Conservation (phyloP, 2,797 vertebrate genomes). For the Eutrigla gurnardus region DNA sequence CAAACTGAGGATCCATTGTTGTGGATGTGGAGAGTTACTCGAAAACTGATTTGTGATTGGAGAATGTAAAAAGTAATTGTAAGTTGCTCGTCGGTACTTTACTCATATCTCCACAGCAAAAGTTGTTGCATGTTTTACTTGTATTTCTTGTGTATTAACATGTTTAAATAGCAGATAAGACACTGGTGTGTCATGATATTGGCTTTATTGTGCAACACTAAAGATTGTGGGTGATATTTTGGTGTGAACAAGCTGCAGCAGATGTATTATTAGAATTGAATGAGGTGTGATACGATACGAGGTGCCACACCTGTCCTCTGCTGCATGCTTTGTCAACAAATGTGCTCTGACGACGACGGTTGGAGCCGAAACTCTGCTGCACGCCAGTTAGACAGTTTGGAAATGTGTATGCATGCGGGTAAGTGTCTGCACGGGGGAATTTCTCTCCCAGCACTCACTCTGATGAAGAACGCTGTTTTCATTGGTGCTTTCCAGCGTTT, state of each 20-base stretch:
- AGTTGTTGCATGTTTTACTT: not conserved
- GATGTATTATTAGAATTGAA: conserved; percentile 9
- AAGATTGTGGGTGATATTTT: not conserved
- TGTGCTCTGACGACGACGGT: conserved; percentile 9
- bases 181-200: no score
- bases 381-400: conserved; percentile 11
- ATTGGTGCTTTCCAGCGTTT: conserved; percentile 29
- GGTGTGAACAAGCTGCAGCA: no score
- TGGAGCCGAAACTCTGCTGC: conserved; percentile 10
- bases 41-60: not conserved
- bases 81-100: not conserved
- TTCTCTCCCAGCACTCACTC: not conserved
- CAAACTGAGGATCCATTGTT: not conserved
- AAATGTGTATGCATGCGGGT: not conserved
- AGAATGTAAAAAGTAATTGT: not conserved
- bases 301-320: conserved; percentile 55
- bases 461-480: conserved; percentile 24
- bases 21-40: not conserved
- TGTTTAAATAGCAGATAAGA: not conserved
- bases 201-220: not conserved
- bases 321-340: conserved; percentile 44
- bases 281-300: conserved; percentile 14
- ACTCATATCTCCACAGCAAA: not conserved
- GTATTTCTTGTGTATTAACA: not conserved
- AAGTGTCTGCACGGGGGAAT: not conserved